Conservation (phyloP, 2,797 vertebrate species). For the Rhinophrynus dorsalis region DNA sequence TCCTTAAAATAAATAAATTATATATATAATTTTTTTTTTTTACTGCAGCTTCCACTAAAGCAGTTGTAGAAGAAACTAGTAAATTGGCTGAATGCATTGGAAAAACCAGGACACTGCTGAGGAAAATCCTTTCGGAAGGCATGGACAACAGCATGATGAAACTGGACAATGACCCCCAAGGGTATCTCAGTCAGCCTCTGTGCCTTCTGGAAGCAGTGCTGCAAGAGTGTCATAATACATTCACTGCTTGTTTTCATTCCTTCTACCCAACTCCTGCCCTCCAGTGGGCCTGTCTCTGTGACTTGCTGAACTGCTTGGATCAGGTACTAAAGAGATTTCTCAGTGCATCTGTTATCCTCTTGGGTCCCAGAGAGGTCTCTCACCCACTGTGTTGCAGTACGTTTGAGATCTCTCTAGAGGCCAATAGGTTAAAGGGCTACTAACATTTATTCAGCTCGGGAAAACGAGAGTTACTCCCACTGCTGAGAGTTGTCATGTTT, state of each 20-base stretch:
- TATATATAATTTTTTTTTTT: constrained; percentile 46
- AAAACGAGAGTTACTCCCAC: too few species aligned
- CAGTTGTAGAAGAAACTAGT: constrained; percentile 96
- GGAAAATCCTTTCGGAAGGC: constrained; percentile 96
- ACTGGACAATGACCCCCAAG: constrained; percentile 95
- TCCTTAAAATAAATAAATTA: too few species aligned
- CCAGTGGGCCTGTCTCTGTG: constrained; percentile 97
- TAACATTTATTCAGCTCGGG: too few species aligned
- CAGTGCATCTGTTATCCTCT: too few species aligned
- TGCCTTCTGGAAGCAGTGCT: constrained; percentile 94
- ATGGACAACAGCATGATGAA: constrained; percentile 96
- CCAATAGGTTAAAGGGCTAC: too few species aligned
- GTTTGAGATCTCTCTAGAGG: too few species aligned
- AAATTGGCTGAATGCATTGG: constrained; percentile 97
- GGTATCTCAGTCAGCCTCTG: constrained; percentile 92
- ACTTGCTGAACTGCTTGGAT: constrained; percentile 95
- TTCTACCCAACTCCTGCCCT: constrained; percentile 96
- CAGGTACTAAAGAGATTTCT: too few species aligned
- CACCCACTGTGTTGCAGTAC: too few species aligned
- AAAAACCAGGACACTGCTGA: constrained; percentile 94
- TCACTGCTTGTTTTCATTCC: constrained; percentile 97
- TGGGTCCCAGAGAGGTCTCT: too few species aligned
- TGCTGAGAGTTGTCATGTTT: too few species aligned
- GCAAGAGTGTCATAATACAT: constrained; percentile 97
- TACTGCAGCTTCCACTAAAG: constrained; percentile 87